A percentile compares a stretch with the other conserved stretches of the same genome.
These are phyloP conservation scores for Knipowitschia caucasica DNA, from an alignment of 2,797 vertebrate species.

Conservation along the genomic window DNA sequence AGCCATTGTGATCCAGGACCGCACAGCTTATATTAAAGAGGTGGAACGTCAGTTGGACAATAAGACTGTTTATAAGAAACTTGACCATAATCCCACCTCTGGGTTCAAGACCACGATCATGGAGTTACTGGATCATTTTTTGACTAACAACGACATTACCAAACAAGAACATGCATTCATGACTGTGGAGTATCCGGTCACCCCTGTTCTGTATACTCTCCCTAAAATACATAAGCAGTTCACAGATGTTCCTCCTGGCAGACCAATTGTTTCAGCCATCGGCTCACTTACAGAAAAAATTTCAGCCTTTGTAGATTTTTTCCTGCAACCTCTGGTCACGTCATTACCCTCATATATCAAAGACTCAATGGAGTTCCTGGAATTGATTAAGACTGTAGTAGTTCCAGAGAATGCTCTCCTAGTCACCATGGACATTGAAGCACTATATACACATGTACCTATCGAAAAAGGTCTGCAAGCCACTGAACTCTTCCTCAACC, in stretches of 20 bases:
- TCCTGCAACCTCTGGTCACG: neutral
- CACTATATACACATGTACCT: neutral
- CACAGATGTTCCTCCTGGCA: neutral
- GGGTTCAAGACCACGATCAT: neutral
- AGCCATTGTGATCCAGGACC: neutral
- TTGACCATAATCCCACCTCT: neutral
- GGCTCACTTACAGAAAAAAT: neutral
- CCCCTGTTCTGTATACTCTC: too few relatives aligned
- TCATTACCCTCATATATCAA: neutral
- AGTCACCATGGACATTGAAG: neutral
- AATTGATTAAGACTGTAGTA: neutral
- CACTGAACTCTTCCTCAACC: too few relatives aligned
- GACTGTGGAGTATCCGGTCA: too few relatives aligned
- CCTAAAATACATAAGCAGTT: too few relatives aligned
- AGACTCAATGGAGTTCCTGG: neutral
- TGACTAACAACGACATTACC: neutral
- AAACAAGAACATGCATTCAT: too few relatives aligned
- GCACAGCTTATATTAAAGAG: neutral
- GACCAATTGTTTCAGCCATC: neutral
- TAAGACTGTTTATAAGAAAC: neutral
- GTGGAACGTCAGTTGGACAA: neutral
- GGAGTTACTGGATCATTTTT: neutral
- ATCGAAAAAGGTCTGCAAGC: neutral
- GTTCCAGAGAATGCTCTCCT: neutral
- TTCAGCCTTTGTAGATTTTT: neutral